These are phyloP conservation scores for Menidia beryllina DNA, from an alignment of 2,113 vertebrate genomes.

Conservation along the genomic window DNA sequence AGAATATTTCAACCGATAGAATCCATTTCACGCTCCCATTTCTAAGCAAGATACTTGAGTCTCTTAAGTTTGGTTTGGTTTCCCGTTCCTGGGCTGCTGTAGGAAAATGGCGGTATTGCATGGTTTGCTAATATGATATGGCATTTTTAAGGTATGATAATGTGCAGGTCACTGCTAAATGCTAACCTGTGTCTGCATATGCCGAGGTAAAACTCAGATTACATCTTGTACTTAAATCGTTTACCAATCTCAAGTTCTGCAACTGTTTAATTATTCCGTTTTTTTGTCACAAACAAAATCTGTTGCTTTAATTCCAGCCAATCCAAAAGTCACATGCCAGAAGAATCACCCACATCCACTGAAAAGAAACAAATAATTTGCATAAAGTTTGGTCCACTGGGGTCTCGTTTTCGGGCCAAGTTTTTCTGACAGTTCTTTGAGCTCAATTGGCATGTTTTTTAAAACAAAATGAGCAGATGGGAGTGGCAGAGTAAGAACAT, in stretches of 20 bases:
- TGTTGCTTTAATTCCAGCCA: conserved; percentile 23
- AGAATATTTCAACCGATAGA: too few relatives aligned
- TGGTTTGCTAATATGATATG: neutral
- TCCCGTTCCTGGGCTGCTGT: neutral
- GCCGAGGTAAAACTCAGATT: conserved; percentile 7
- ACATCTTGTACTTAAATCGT: conserved; percentile 8
- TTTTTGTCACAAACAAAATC: conserved; percentile 41
- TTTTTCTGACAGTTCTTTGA: conserved; percentile 33
- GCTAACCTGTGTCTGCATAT: neutral
- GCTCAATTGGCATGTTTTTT: conserved; percentile 37
- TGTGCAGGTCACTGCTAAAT: conserved; percentile 10
- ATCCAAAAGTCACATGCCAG: conserved; percentile 31
- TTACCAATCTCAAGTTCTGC: conserved; percentile 26
- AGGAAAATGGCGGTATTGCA: neutral
- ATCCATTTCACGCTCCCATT: too few relatives aligned
- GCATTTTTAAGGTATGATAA: neutral
- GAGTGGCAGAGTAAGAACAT: conserved; percentile 42
- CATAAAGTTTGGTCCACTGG: conserved; percentile 41
- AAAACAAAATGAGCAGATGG: conserved; percentile 41
- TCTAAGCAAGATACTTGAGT: too few relatives aligned
- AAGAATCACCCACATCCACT: conserved; percentile 52
- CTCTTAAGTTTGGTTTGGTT: too few relatives aligned
- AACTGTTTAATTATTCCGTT: conserved; percentile 30
- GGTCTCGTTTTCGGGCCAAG: conserved; percentile 34
- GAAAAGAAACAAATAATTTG: conserved; percentile 40